These are phyloP conservation scores for Ips typographus DNA, from an alignment of 1,140 invertebrate genomes.

Conservation along the genomic window DNA sequence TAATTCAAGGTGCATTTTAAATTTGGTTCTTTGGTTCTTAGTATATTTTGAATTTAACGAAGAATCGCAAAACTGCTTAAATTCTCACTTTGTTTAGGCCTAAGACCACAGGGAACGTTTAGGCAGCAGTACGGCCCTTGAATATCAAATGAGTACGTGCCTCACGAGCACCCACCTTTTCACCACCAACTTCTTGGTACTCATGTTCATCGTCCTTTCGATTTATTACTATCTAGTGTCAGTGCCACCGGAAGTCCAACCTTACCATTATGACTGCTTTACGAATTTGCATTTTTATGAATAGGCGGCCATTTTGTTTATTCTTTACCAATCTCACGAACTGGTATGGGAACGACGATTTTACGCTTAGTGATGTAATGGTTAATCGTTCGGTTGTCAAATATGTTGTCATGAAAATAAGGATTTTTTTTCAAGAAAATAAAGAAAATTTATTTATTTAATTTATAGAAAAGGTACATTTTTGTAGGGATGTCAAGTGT, in stretches of 20 bases:
- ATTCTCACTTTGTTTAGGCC: too few species aligned
- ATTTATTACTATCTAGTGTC: constrained; percentile 28
- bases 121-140: constrained; percentile 23
- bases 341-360: background rate
- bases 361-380: background rate
- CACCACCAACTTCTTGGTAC: constrained; percentile 24
- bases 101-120: constrained; percentile 18
- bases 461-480: too few species aligned
- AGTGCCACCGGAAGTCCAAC: constrained; percentile 31
- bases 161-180: constrained; percentile 7
- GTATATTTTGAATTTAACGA: too few species aligned
- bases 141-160: constrained; percentile 28
- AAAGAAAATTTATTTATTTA: too few species aligned
- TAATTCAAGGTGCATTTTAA: too few species aligned
- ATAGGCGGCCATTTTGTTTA: constrained; percentile 21
- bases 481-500: too few species aligned
- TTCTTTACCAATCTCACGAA: background rate
- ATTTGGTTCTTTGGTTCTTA: too few species aligned
- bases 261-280: constrained; percentile 6
- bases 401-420: too few species aligned
- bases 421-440: too few species aligned
- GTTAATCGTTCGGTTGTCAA: too few species aligned
- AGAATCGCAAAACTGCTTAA: too few species aligned
- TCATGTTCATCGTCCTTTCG: constrained; percentile 31
- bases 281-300: constrained; percentile 28